A percentile compares a stretch with the other conserved stretches of the same genome.
Evolutionary conservation across 2,113 vertebrate genomes (phyloP).

Genomic region (Brachyistius frenatus): DNA sequence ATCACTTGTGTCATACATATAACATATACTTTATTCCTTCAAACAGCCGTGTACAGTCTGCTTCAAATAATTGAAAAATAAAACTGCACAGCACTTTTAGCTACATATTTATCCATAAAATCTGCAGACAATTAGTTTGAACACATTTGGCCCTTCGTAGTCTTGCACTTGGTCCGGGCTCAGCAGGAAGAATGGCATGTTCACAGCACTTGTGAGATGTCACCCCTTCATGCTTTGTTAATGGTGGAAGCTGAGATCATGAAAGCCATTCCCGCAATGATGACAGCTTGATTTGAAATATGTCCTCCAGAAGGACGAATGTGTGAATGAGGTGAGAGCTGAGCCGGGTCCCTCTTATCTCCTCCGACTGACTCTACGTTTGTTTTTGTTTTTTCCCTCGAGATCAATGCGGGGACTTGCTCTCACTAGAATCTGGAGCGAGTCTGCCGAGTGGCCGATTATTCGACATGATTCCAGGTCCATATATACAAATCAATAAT

Average conservation of each 20-base stretch:
- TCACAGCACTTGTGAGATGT: slow-evolving; percentile 57
- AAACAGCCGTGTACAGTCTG: neutral
- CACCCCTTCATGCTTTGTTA: slow-evolving; percentile 72
- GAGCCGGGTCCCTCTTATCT: slow-evolving; percentile 27
- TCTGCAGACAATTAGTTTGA: neutral
- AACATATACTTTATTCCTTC: slow-evolving; percentile 2
- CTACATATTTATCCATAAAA: neutral
- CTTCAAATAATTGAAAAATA: neutral
- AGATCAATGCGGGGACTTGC: slow-evolving; percentile 31
- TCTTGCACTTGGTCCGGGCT: slow-evolving; percentile 10
- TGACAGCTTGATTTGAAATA: slow-evolving; percentile 80
- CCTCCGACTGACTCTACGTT: slow-evolving; percentile 21
- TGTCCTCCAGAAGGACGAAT: slow-evolving; percentile 69
- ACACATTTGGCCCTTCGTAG: neutral
- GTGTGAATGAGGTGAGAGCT: slow-evolving; percentile 44
- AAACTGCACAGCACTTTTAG: neutral
- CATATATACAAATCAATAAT: slow-evolving; percentile 51
- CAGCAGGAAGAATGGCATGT: slow-evolving; percentile 39
- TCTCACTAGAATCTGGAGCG: slow-evolving; percentile 22
- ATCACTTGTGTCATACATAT: slow-evolving; percentile 10
- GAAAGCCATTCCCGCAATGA: slow-evolving; percentile 69
- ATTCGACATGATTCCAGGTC: slow-evolving; percentile 45
- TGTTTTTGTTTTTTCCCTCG: slow-evolving; percentile 28
- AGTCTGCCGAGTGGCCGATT: slow-evolving; percentile 39
- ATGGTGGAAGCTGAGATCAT: slow-evolving; percentile 68